These are phyloP conservation scores for Leptonema lineaticorne DNA, from an alignment of 1,140 invertebrate species.

Conservation along the genomic window DNA sequence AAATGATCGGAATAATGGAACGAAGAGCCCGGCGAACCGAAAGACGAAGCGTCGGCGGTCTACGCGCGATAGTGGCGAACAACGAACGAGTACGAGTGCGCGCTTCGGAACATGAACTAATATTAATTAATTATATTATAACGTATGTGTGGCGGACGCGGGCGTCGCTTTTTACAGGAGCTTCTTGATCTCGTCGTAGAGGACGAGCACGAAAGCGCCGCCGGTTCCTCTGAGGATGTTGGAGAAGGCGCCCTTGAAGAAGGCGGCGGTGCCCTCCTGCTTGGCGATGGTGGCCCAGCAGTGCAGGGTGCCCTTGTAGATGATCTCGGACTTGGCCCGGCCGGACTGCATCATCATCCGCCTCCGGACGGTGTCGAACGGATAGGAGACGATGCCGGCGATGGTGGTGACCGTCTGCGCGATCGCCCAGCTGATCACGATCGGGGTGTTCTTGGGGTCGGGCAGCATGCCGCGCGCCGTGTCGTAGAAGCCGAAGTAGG, in stretches of 20 bases:
- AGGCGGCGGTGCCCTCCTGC: slow-evolving; percentile 70
- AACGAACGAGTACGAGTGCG: neutral
- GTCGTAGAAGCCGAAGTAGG: slow-evolving; percentile 96
- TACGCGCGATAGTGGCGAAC: too few relatives aligned
- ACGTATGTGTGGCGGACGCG: neutral
- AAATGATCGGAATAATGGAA: neutral
- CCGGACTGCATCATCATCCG: slow-evolving; percentile 94
- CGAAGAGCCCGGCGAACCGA: too few relatives aligned
- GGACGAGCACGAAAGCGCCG: slow-evolving; percentile 74
- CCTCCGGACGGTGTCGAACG: slow-evolving; percentile 91
- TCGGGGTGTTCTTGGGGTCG: slow-evolving; percentile 80
- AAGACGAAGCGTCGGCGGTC: neutral
- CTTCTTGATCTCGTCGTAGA: slow-evolving; percentile 74
- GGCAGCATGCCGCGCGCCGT: slow-evolving; percentile 85
- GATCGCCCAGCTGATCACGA: slow-evolving; percentile 85
- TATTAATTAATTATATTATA: neutral
- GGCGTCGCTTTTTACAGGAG: slow-evolving; percentile 47
- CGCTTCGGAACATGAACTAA: neutral
- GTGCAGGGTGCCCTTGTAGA: slow-evolving; percentile 81
- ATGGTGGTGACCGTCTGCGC: slow-evolving; percentile 84
- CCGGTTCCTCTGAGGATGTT: slow-evolving; percentile 77
- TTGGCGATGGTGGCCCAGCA: slow-evolving; percentile 78
- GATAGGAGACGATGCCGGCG: slow-evolving; percentile 89
- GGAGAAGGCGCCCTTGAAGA: slow-evolving; percentile 83
- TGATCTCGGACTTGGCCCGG: slow-evolving; percentile 67